Evolutionary conservation across 1,140 invertebrate genomes (phyloP).

Genomic region (Eurosta solidaginis): DNA sequence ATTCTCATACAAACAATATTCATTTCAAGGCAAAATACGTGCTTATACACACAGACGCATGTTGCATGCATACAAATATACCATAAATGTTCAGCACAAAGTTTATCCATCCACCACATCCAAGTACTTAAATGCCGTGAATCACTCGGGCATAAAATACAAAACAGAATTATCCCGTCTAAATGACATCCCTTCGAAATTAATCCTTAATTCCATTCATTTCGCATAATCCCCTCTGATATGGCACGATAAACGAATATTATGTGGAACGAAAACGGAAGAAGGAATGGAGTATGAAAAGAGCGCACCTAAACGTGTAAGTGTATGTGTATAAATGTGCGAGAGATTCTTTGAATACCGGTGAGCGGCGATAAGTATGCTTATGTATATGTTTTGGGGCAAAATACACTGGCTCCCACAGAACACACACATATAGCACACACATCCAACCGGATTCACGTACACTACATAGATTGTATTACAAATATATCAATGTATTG

Average conservation of each 20-base stretch:
- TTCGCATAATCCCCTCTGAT: slow-evolving; percentile 60
- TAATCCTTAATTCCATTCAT: slow-evolving; percentile 61
- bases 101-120: slow-evolving; percentile 45
- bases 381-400: neutral
- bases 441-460: neutral
- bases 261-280: neutral
- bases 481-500: slow-evolving; percentile 24
- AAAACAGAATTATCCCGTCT: slow-evolving; percentile 57
- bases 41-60: slow-evolving; percentile 11
- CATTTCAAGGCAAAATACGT: slow-evolving; percentile 2
- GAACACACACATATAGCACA: neutral
- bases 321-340: neutral
- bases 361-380: neutral
- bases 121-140: slow-evolving; percentile 33
- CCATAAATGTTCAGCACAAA: slow-evolving; percentile 51
- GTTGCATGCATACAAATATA: neutral
- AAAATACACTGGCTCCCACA: neutral
- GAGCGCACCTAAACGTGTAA: neutral
- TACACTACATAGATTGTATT: neutral
- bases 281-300: slow-evolving; percentile 36
- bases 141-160: slow-evolving; percentile 36
- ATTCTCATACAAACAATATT: neutral
- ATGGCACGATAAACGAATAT: slow-evolving; percentile 56
- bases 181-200: slow-evolving; percentile 61
- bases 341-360: neutral